Evolutionary conservation across 1,140 invertebrate genomes (phyloP).

Genomic region (Listronotus bonariensis): DNA sequence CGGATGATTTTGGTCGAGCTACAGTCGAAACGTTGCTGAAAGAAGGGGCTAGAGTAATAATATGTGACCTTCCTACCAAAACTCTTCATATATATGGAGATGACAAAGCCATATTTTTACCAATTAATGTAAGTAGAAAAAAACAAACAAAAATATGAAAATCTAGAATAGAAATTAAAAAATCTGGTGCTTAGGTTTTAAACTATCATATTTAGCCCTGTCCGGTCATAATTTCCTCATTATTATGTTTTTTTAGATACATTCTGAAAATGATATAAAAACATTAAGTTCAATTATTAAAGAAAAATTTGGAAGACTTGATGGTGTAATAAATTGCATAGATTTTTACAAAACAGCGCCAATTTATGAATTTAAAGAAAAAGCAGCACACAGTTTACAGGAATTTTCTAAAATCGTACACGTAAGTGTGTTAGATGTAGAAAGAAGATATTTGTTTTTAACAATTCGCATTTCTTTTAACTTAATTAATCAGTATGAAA

Average conservation of each 20-base stretch:
- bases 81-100: conserved; percentile 28
- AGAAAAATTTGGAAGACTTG: conserved; percentile 25
- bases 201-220: no score
- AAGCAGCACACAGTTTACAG: conserved; percentile 1
- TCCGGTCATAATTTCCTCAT: no score
- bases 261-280: conserved; percentile 11
- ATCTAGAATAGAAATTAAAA: no score
- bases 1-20: conserved; percentile 15
- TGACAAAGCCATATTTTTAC: conserved; percentile 32
- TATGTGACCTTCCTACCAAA: conserved; percentile 22
- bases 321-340: conserved; percentile 27
- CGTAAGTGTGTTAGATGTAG: no score
- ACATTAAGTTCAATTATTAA: conserved; percentile 11
- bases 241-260: conserved; percentile 13
- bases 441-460: no score
- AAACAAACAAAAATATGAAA: no score
- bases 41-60: conserved; percentile 22
- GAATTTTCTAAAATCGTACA: conserved; percentile 16
- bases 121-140: no score
- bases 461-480: no score
- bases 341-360: conserved; percentile 1
- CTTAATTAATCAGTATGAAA: no score
- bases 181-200: no score
- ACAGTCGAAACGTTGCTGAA: conserved; percentile 20
- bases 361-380: conserved; percentile 13